These are phyloP conservation scores for Scomber japonicus DNA, from an alignment of 2,113 vertebrate species.

Conservation along the genomic window DNA sequence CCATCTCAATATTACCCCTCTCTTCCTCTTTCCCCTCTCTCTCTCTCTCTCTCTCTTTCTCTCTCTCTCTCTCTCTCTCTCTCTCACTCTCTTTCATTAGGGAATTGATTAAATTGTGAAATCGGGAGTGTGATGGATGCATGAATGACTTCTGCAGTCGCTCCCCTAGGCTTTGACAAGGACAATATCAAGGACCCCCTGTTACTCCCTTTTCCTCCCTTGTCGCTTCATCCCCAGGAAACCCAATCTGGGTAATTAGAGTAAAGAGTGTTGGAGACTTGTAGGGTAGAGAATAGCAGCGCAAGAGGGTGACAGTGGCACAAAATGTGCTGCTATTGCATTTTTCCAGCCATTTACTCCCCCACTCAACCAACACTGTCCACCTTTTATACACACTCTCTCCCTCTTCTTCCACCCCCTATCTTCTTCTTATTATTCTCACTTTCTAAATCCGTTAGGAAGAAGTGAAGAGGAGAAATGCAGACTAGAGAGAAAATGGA, in stretches of 20 bases:
- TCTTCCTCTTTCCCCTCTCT: conserved; percentile 32
- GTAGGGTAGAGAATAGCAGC: conserved; percentile 43
- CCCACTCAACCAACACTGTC: conserved; percentile 24
- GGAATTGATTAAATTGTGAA: conserved; percentile 90
- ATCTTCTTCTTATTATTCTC: conserved; percentile 30
- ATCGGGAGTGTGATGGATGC: conserved; percentile 83
- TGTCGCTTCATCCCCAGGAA: conserved; percentile 77
- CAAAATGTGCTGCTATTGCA: conserved; percentile 78
- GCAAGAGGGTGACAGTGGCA: conserved; percentile 46
- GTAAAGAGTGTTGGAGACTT: conserved; percentile 78
- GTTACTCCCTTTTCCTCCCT: conserved; percentile 42
- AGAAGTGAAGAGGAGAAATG: conserved; percentile 68
- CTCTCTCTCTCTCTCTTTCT: conserved; percentile 72
- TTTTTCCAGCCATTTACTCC: conserved; percentile 66
- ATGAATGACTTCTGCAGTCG: conserved; percentile 82
- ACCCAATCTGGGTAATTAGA: conserved; percentile 89
- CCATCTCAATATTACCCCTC: conserved; percentile 54
- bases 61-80: conserved; percentile 71
- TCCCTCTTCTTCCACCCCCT: neutral
- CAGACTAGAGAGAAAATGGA: conserved; percentile 69
- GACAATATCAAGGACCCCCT: conserved; percentile 81
- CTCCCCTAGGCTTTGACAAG: conserved; percentile 85
- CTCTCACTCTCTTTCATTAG: conserved; percentile 79
- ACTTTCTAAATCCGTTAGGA: conserved; percentile 64
- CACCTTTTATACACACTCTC: conserved; percentile 55